These are phyloP conservation scores for Lasioglossum leucozonium DNA, from an alignment of 2,888 invertebrate species.

Conservation along the genomic window DNA sequence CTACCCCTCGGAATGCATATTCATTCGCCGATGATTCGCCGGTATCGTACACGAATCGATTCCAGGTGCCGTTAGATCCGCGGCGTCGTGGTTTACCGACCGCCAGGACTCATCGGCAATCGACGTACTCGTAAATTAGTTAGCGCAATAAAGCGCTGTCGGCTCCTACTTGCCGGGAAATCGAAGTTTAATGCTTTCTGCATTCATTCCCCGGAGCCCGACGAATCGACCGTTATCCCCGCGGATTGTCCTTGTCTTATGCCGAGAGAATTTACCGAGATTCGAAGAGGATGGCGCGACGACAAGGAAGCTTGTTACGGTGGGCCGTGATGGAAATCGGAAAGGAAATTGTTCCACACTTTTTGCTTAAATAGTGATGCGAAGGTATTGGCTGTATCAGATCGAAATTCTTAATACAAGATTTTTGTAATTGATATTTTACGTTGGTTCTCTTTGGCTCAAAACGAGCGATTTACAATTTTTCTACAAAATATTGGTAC, in stretches of 20 bases:
- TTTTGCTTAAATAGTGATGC: neutral
- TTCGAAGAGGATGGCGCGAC: neutral
- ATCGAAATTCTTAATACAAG: neutral
- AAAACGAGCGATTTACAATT: too few species aligned
- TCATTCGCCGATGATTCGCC: constrained; percentile 56
- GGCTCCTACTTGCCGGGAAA: constrained; percentile 20
- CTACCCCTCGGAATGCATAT: constrained; percentile 28
- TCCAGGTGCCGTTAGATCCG: constrained; percentile 35
- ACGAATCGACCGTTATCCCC: constrained; percentile 9
- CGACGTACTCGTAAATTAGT: constrained; percentile 29
- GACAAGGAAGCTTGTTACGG: neutral
- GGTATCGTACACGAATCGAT: constrained; percentile 43
- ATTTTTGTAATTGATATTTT: neutral
- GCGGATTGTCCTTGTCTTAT: neutral
- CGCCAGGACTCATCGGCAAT: constrained; percentile 16
- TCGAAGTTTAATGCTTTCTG: constrained; percentile 1
- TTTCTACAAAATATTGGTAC: too few species aligned
- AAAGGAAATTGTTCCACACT: neutral
- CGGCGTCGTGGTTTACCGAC: constrained; percentile 31
- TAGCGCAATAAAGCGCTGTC: constrained; percentile 19
- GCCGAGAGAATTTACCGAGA: neutral
- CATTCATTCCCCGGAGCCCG: neutral
- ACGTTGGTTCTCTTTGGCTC: neutral
- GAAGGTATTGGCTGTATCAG: neutral
- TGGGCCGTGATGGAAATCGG: neutral